Evolutionary conservation across 2,888 invertebrate species (phyloP), one percentile per base, ranked within the genome.

Genomic region (Diploptera punctata): DNA sequence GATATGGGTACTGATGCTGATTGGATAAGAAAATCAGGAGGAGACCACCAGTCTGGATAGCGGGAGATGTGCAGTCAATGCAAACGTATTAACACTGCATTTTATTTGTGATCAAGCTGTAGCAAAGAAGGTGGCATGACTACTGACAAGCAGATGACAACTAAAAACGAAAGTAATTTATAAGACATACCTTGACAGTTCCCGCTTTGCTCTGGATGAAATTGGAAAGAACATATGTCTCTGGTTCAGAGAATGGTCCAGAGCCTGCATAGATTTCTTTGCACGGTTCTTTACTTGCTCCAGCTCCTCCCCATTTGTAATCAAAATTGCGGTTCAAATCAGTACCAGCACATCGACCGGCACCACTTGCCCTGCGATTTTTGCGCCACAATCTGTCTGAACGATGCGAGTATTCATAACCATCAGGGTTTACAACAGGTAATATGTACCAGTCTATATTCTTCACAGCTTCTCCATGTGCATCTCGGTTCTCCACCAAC

Each of bases 291-390:
- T 87, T 89, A 18, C 95, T 94, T 0, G 94, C 91, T 0, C 97
- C 97, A 78, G 90, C 87, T 69, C 93, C 93, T 52, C 93, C 94
- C 95, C 95, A 97, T 68, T 92, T 90, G 78, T 91, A 93, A 73
- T 93, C 93, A 80, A 93, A 97, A 82, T 97, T 97, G 75, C 97
- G 88, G 80, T 95, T 95, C 1, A 95, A 87, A 82, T 95, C 95
- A 0, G 91, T 90, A 0, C 95, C 95, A 0, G 88, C 83, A 78
- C 94, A 94, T 49, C 83, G 82, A 18, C 89, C 87, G 80, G 81
- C 84, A 78, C 43, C 60, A 43, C 49, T 38, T n/a, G n/a, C n/a
- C 31, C 80, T 86, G 67, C 93, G 85, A 79, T 93, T 93, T 79
- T 94, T 93, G 67, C 93, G 86, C 96, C 96, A 97, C 80, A 95